A percentile compares a stretch with the other conserved stretches of the same genome.
Evolutionary conservation across 2,797 vertebrate genomes (phyloP).

Genomic region (Hydrolagus colliei): DNA sequence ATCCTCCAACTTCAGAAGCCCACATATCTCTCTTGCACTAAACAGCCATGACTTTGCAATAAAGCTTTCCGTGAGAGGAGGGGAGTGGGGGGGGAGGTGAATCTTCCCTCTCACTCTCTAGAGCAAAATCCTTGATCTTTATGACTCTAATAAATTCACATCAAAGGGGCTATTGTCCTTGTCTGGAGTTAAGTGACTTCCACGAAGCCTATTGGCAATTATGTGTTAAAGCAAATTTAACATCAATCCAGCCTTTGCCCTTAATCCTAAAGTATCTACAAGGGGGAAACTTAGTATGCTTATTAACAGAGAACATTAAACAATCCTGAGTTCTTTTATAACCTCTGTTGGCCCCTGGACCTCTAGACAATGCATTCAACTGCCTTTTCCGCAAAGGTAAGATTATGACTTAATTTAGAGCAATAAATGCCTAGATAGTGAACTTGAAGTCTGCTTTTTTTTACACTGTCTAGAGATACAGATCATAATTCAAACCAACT

Average conservation of each 20-base stretch:
- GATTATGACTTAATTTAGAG: slow-evolving; percentile 10
- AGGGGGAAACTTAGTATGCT: neutral
- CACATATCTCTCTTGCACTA: neutral
- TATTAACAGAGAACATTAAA: neutral
- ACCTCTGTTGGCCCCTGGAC: neutral
- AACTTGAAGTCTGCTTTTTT: neutral
- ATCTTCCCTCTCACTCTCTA: slow-evolving; percentile 20
- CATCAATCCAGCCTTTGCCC: neutral
- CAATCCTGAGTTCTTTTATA: neutral
- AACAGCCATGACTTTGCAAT: neutral
- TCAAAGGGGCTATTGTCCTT: slow-evolving; percentile 13
- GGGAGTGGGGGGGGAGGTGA: neutral
- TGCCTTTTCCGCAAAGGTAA: neutral
- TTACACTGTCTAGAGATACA: too few species aligned
- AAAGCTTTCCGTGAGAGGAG: neutral
- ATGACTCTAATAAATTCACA: slow-evolving; percentile 24
- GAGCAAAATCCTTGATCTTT: slow-evolving; percentile 23
- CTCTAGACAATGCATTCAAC: neutral
- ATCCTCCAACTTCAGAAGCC: too few species aligned
- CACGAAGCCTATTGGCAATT: slow-evolving; percentile 17
- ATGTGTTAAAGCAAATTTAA: slow-evolving; percentile 24
- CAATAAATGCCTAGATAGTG: neutral
- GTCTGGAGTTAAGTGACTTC: slow-evolving; percentile 16
- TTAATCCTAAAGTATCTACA: slow-evolving; percentile 8
- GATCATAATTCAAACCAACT: neutral